A percentile compares a stretch with the other conserved stretches of the same genome.
Conservation (phyloP, 2,888 invertebrate species). For the Dione vanillae region DNA sequence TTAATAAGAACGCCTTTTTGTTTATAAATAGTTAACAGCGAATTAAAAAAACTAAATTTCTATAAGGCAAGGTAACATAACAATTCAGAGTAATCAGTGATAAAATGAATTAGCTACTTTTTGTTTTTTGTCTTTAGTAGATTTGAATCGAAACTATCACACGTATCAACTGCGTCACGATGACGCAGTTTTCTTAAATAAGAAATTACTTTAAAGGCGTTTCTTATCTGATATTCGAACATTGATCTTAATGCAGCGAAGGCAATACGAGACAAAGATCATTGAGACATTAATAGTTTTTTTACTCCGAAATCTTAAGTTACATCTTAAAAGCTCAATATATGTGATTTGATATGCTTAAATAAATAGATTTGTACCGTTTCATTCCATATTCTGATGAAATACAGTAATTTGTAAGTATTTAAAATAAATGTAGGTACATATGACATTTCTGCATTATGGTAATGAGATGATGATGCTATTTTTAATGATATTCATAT, state of each 20-base stretch:
- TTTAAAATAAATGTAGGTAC: background rate
- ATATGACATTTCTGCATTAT: background rate
- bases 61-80: no score
- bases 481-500: background rate
- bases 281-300: slow-evolving; percentile 65
- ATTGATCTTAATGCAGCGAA: slow-evolving; percentile 72
- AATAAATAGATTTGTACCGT: background rate
- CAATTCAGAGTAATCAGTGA: no score
- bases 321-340: slow-evolving; percentile 31
- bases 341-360: slow-evolving; percentile 25
- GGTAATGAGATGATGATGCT: no score
- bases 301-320: slow-evolving; percentile 44
- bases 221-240: slow-evolving; percentile 65
- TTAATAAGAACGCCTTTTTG: no score
- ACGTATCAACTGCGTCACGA: background rate
- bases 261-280: slow-evolving; percentile 60
- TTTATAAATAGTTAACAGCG: no score
- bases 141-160: background rate
- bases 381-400: background rate
- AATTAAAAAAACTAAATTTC: no score
- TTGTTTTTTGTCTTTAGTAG: background rate
- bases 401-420: background rate
- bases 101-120: no score
- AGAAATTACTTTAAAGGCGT: slow-evolving; percentile 74
- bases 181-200: slow-evolving; percentile 49